Conservation (phyloP, 2,797 vertebrate species). For the Erethizon dorsatum region DNA sequence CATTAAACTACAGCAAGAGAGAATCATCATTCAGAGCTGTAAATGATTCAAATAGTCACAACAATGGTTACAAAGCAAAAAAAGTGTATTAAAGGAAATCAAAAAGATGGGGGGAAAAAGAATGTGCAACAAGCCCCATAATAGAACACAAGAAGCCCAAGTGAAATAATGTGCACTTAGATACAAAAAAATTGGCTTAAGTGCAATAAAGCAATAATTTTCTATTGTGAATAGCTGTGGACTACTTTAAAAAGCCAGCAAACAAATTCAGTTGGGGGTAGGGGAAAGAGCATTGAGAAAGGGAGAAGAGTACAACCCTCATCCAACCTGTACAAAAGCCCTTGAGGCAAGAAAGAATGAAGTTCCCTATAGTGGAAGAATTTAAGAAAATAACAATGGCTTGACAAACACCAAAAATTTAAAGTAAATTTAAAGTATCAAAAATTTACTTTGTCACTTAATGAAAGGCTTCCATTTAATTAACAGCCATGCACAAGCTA, state of each 20-base stretch:
- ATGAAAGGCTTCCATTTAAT: constrained; percentile 60
- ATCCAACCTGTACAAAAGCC: constrained; percentile 24
- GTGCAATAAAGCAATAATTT: constrained; percentile 59
- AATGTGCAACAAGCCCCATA: constrained; percentile 22
- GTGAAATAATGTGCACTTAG: constrained; percentile 54
- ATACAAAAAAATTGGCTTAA: constrained; percentile 36
- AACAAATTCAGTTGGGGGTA: constrained; percentile 38
- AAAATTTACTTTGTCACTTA: constrained; percentile 63
- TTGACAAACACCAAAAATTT: constrained; percentile 66
- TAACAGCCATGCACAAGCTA: constrained; percentile 43
- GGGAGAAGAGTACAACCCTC: background rate
- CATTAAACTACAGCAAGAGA: background rate
- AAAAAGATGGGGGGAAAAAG: background rate
- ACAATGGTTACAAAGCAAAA: constrained; percentile 59
- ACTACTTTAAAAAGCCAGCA: constrained; percentile 45
- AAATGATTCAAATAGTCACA: constrained; percentile 60
- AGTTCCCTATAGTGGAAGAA: constrained; percentile 2
- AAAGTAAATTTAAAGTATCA: constrained; percentile 59
- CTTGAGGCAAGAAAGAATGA: constrained; percentile 55
- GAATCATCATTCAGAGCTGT: constrained; percentile 42
- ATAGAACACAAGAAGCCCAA: constrained; percentile 52
- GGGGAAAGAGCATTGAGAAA: background rate
- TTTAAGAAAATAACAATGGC: constrained; percentile 58
- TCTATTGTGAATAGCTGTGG: constrained; percentile 56
- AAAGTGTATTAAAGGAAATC: constrained; percentile 16